Evolutionary conservation across 23 tunicate species (phyloP), one percentile per base, ranked within the genome.

Genomic region (Pegea sp.): DNA sequence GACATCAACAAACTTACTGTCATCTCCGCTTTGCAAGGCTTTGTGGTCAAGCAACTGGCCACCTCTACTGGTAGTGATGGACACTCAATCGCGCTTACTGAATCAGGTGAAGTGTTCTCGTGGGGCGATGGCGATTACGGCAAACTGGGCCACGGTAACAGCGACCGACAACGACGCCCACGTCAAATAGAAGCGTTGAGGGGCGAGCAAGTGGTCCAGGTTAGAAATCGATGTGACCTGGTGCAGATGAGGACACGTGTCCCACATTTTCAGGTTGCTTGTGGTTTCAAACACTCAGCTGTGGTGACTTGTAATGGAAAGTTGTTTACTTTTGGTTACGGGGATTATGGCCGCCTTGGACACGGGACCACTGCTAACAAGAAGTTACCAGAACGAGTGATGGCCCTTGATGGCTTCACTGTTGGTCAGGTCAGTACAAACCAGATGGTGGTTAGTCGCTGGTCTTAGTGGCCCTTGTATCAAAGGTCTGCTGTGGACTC

Each of bases 91-190:
- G 98, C 98, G 0, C 72, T 89, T 29, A 89, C 91, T 20, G 98
- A 89, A 23, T 69, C 75, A 1, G 98, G 98, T 1, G 98, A 89
- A 49, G 90, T 89, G 1, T 89, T 89, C 52, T 76, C 98, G 25
- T 89, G 98, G 98, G 98, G 98, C 24, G 98, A 89, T 66, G 98
- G 98, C 1, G 98, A 89, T 58, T 89, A 89, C 51, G 98, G 98
- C 11, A 89, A 89, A 54, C 67, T 89, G 66, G 98, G 98, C 19
- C 98, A 89, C 48, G 98, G 98, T 0, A 89, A 89, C 61, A 76
- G 90, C 53, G 98, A 89, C 64, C 51, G 98, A 74, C 98, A 89
- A 49, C 65, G 98, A 34, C 48, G 98, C 42, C 98, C 98, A 0
- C 66, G 91, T 44, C 90, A 76, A 46, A 77, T 89, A 56, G 98